Evolutionary conservation across 2,888 invertebrate genomes (phyloP).

Genomic region (Diloba caeruleocephala): DNA sequence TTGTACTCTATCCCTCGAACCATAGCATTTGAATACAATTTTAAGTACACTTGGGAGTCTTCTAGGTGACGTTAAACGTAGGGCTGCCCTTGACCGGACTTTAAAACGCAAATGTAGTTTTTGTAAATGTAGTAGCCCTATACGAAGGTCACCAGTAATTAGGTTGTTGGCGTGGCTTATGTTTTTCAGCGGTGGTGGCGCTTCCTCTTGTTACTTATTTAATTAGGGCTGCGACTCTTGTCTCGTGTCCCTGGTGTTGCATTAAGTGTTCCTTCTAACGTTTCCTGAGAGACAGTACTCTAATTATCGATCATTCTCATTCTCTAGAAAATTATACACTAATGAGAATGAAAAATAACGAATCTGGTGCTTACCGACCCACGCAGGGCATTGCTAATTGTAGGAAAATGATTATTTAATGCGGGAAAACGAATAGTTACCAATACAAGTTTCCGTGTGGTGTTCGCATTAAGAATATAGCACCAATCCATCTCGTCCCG

Average conservation of each 20-base stretch:
- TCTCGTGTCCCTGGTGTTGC: conserved; percentile 47
- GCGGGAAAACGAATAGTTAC: no score
- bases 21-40: no score
- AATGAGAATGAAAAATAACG: conserved; percentile 11
- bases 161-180: conserved; percentile 74
- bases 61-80: no score
- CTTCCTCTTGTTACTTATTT: conserved; percentile 76
- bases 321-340: conserved; percentile 5
- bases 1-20: no score
- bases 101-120: neutral
- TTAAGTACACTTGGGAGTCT: no score
- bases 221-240: conserved; percentile 66
- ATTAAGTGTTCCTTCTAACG: conserved; percentile 45
- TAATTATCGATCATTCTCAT: conserved; percentile 36
- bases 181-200: conserved; percentile 71
- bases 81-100: no score
- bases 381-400: no score
- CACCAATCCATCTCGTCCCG: no score
- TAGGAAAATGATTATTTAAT: no score
- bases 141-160: conserved; percentile 77
- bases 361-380: neutral
- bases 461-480: no score
- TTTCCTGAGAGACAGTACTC: conserved; percentile 31
- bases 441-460: no score
- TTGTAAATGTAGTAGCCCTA: conserved; percentile 60